These are phyloP conservation scores for Brachirus orientalis DNA, from an alignment of 2,113 vertebrate species.

Conservation along the genomic window DNA sequence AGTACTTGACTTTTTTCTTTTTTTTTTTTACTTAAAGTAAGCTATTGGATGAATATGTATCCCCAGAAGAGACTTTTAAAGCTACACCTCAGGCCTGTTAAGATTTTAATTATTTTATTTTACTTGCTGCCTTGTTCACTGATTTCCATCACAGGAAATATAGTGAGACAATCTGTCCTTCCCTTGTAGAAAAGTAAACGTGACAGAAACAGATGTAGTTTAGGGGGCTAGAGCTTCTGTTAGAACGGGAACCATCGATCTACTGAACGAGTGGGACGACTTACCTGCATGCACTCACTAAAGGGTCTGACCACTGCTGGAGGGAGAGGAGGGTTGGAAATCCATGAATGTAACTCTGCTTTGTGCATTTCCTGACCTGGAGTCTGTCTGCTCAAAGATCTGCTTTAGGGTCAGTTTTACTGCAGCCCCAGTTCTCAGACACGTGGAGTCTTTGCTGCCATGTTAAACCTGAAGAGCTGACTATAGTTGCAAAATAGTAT, in stretches of 20 bases:
- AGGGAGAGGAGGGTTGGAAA: slow-evolving; percentile 51
- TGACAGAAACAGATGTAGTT: slow-evolving; percentile 10
- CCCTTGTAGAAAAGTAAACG: slow-evolving; percentile 1
- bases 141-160: not conserved
- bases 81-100: slow-evolving; percentile 19
- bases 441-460: not conserved
- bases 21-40: not conserved
- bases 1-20: slow-evolving; percentile 12
- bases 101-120: slow-evolving; percentile 7
- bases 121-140: slow-evolving; percentile 5
- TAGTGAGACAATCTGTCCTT: slow-evolving; percentile 1
- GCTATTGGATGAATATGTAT: not conserved
- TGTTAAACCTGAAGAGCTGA: slow-evolving; percentile 36
- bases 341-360: slow-evolving; percentile 83
- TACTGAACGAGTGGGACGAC: slow-evolving; percentile 53
- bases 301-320: slow-evolving; percentile 75
- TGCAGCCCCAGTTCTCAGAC: not conserved
- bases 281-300: slow-evolving; percentile 59
- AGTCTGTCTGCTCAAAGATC: slow-evolving; percentile 34
- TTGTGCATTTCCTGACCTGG: slow-evolving; percentile 61
- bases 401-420: slow-evolving; percentile 49
- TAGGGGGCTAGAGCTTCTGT: slow-evolving; percentile 21
- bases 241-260: slow-evolving; percentile 35
- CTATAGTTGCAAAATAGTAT: not conserved
- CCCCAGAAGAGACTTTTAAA: slow-evolving; percentile 13